A percentile compares a stretch with the other conserved stretches of the same genome.
phyloP scores from a whole-genome alignment of 1,140 invertebrate species.

The Cotesia glomerata region DNA sequence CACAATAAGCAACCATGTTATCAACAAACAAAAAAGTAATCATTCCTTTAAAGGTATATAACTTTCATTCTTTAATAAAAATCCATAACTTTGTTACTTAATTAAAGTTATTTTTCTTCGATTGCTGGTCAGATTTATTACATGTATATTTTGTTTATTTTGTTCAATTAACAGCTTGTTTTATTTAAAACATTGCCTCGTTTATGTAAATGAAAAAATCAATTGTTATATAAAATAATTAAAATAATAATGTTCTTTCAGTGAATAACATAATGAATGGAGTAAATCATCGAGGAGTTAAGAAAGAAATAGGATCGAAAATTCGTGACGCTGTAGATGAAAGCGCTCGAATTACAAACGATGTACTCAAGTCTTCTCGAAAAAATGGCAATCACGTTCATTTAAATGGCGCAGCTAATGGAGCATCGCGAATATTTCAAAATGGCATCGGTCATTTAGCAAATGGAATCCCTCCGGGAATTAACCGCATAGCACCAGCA shows the following conservation, averaged over 20 bases:
- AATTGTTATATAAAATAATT: background rate
- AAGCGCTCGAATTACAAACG: slow-evolving; percentile 38
- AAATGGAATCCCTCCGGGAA: slow-evolving; percentile 44
- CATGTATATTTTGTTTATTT: background rate
- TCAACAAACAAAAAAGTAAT: slow-evolving; percentile 10
- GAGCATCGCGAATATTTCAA: slow-evolving; percentile 44
- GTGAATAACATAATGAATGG: slow-evolving; percentile 16
- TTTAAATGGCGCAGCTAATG: slow-evolving; percentile 47
- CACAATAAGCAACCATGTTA: slow-evolving; percentile 29
- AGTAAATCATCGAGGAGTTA: background rate
- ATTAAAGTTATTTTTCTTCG: background rate
- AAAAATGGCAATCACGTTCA: slow-evolving; percentile 30
- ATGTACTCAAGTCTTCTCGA: slow-evolving; percentile 41
- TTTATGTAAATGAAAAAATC: background rate
- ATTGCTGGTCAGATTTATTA: slow-evolving; percentile 10
- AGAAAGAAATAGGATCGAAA: slow-evolving; percentile 16
- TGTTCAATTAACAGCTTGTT: too few species aligned
- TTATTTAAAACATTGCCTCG: background rate
- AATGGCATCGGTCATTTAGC: slow-evolving; percentile 50
- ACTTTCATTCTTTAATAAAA: background rate
- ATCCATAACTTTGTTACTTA: background rate
- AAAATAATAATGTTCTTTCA: background rate
- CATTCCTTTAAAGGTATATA: background rate
- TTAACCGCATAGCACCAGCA: slow-evolving; percentile 47
- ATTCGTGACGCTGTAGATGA: slow-evolving; percentile 20